These are phyloP conservation scores for Neomonachus schauinslandi DNA, from an alignment of 2,113 vertebrate genomes.

Conservation along the genomic window DNA sequence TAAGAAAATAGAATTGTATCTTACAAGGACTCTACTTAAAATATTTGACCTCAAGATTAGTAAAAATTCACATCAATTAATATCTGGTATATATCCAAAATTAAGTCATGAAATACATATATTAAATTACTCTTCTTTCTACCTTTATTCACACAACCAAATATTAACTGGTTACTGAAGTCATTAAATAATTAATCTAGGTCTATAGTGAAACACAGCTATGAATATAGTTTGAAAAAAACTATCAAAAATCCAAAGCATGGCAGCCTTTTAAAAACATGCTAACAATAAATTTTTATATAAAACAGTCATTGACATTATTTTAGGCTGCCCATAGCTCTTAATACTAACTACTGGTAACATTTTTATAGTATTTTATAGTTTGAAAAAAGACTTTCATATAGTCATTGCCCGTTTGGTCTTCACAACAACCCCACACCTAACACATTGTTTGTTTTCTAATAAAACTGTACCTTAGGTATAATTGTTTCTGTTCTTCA, in stretches of 20 bases:
- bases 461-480: background rate
- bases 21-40: background rate
- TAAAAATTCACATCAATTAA: background rate
- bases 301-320: background rate
- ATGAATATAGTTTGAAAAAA: background rate
- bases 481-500: background rate
- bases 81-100: background rate
- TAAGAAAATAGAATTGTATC: conserved; percentile 10
- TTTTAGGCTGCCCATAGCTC: background rate
- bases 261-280: conserved; percentile 8
- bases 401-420: background rate
- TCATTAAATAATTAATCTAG: conserved; percentile 9
- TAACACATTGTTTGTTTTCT: conserved; percentile 21
- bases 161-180: background rate
- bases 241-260: conserved; percentile 31
- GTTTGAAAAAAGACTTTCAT: conserved; percentile 45
- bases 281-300: background rate
- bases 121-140: background rate
- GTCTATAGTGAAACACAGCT: background rate
- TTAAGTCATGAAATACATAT: background rate
- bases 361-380: background rate
- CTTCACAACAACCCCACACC: conserved; percentile 20
- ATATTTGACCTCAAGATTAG: background rate
- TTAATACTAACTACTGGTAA: background rate
- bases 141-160: background rate